Evolutionary conservation across 2,113 vertebrate species (phyloP).

Genomic region (Hippocampus guttulatus): DNA sequence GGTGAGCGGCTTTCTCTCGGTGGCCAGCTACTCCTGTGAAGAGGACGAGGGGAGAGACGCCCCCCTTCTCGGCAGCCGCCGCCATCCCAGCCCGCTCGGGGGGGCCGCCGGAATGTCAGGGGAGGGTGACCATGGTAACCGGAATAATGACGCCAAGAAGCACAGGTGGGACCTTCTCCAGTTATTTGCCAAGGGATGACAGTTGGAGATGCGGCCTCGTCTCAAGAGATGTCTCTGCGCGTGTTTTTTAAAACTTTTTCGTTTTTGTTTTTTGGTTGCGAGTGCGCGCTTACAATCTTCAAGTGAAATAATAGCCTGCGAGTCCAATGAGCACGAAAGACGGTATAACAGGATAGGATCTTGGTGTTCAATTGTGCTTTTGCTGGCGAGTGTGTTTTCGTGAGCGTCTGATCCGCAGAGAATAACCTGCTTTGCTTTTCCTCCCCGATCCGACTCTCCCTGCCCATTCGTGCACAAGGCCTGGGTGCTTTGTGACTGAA

Average conservation of each 20-base stretch:
- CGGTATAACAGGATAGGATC: conserved; percentile 40
- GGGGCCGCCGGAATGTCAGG: conserved; percentile 77
- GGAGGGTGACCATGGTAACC: conserved; percentile 80
- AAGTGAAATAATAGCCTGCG: neutral
- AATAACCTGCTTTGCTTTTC: conserved; percentile 36
- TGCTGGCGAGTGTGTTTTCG: conserved; percentile 32
- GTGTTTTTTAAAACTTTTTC: neutral
- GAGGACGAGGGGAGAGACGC: conserved; percentile 69
- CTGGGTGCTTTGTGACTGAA: neutral
- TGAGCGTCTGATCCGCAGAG: conserved; percentile 37
- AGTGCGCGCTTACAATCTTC: neutral
- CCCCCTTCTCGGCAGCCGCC: conserved; percentile 58
- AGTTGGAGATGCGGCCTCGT: too few species aligned
- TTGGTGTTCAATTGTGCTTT: conserved; percentile 18
- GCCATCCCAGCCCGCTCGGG: conserved; percentile 51
- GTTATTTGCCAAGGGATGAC: conserved; percentile 32
- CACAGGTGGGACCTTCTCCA: conserved; percentile 81
- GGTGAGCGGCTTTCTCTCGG: conserved; percentile 83
- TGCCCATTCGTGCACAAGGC: neutral
- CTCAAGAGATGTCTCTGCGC: too few species aligned
- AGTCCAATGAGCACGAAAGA: conserved; percentile 9
- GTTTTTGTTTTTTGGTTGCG: neutral
- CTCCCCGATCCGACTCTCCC: neutral
- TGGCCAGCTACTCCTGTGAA: conserved; percentile 72
- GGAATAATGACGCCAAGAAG: conserved; percentile 87